phyloP scores from a whole-genome alignment of 2,888 invertebrate species.

The Agrochola litura region DNA sequence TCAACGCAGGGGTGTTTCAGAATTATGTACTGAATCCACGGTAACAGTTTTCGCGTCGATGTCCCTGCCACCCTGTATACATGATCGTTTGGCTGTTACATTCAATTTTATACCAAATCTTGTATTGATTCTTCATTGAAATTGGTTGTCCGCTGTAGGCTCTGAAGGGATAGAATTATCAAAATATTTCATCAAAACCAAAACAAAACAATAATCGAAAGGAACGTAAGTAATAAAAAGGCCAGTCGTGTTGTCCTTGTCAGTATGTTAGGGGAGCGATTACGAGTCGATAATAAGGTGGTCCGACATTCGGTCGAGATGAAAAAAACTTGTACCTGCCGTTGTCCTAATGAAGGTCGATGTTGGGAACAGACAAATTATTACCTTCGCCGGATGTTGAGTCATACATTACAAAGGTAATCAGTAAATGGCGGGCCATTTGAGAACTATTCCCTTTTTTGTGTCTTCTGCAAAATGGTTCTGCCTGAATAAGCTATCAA shows the following conservation, averaged over 20 bases:
- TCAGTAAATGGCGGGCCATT: conserved; percentile 62
- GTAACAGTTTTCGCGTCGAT: too few species aligned
- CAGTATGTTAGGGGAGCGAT: conserved; percentile 74
- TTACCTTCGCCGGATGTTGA: conserved; percentile 72
- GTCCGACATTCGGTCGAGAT: conserved; percentile 72
- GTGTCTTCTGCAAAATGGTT: conserved; percentile 50
- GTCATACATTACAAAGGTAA: conserved; percentile 70
- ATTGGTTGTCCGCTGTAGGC: background rate
- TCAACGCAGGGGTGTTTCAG: too few species aligned
- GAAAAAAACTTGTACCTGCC: conserved; percentile 86
- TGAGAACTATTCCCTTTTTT: conserved; percentile 55
- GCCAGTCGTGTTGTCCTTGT: conserved; percentile 69
- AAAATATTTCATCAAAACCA: conserved; percentile 63
- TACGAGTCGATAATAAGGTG: conserved; percentile 79
- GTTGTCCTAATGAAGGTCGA: conserved; percentile 83
- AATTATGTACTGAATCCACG: too few species aligned
- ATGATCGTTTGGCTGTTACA: background rate
- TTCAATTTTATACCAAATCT: background rate
- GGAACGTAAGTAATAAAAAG: conserved; percentile 75
- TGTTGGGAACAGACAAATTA: conserved; percentile 75
- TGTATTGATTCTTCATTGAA: background rate
- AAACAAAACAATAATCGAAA: conserved; percentile 66
- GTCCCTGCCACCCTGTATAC: too few species aligned
- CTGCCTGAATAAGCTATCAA: conserved; percentile 25
- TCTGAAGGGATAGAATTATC: conserved; percentile 54